Base-by-base conservation (phyloP, 2,797 vertebrate species). In the Onychomys arenicola region DNA sequence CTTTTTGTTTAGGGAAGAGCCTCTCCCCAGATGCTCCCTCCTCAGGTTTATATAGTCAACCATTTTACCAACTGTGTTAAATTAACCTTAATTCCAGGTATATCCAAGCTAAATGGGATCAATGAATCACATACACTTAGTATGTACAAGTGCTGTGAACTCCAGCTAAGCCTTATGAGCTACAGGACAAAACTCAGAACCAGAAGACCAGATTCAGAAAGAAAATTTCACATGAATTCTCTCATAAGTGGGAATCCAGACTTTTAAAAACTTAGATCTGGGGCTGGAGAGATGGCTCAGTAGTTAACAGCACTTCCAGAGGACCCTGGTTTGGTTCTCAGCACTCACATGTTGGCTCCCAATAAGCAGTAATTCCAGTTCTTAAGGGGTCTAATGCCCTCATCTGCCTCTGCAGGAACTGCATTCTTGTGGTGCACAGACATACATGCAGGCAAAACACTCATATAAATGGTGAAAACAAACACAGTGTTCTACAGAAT, bases 31-130 rank as follows among this genome's bases (percentile, higher is more conserved):
- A 86, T 52, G 17, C 5, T 40, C 8, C 32, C 8, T n/a, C 87
- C 27, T 65, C 59, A 65, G 40, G 40, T 65, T 52, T 37, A 52
- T 14, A 27, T 77, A 10, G 23, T 87, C 63, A 17, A 85, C 11
- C 19, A 85, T 69, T 90, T 97, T 25, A 52, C 37, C 46, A 93
- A 43, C n/a, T 80, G 34, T 85, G 9, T 86, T 57, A 75, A 91
- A 25, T 3, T 55, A 80, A 87, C 12, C 55, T 77, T 89, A 87
- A 96, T 95, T 34, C 43, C 11, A 89, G 13, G 49, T 43, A 46
- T 78, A 16, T 6, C 90, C 78, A 95, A 89, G 43, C 78, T 63
- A 40, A 12, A 46, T 82, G 25, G 43, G 40, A 61, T 2, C 37
- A 87, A 80, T 65, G 23, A 32, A 81, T n/a, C n/a, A 96, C 2